These are phyloP conservation scores for Microchirus variegatus DNA, from an alignment of 2,797 vertebrate species.

Conservation along the genomic window DNA sequence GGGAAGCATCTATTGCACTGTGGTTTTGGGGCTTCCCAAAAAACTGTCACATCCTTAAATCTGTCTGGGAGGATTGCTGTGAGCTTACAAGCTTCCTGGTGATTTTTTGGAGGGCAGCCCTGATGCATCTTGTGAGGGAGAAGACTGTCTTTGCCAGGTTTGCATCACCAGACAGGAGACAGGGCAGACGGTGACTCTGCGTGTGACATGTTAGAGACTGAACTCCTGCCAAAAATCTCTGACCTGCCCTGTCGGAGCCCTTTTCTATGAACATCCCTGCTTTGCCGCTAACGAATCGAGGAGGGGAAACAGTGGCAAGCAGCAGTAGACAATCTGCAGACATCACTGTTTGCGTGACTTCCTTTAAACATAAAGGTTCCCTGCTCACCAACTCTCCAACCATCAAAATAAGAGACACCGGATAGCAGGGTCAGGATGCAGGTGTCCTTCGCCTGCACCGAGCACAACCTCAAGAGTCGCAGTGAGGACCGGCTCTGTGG, in stretches of 20 bases:
- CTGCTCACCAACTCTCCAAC: not conserved
- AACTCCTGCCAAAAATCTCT: constrained; percentile 72
- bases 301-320: constrained; percentile 25
- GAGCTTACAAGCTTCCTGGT: constrained; percentile 58
- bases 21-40: constrained; percentile 27
- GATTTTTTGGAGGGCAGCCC: constrained; percentile 64
- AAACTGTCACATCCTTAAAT: constrained; percentile 59
- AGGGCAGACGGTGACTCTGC: constrained; percentile 72
- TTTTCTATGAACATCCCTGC: constrained; percentile 48
- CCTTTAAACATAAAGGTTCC: not conserved
- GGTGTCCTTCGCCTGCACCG: constrained; percentile 86
- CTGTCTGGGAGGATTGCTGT: constrained; percentile 58
- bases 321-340: constrained; percentile 47
- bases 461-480: constrained; percentile 87
- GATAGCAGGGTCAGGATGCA: constrained; percentile 78
- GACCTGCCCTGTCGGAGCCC: constrained; percentile 65
- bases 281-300: constrained; percentile 32
- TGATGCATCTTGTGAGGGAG: constrained; percentile 67
- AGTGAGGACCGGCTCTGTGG: constrained; percentile 85
- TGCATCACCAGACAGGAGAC: constrained; percentile 66
- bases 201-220: constrained; percentile 76
- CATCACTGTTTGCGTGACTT: constrained; percentile 25
- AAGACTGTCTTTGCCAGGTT: constrained; percentile 65
- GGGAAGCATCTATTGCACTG: constrained; percentile 59
- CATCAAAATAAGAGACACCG: constrained; percentile 26